These are phyloP conservation scores for Hemiscyllium ocellatum DNA, from an alignment of 2,113 vertebrate genomes.

Conservation along the genomic window DNA sequence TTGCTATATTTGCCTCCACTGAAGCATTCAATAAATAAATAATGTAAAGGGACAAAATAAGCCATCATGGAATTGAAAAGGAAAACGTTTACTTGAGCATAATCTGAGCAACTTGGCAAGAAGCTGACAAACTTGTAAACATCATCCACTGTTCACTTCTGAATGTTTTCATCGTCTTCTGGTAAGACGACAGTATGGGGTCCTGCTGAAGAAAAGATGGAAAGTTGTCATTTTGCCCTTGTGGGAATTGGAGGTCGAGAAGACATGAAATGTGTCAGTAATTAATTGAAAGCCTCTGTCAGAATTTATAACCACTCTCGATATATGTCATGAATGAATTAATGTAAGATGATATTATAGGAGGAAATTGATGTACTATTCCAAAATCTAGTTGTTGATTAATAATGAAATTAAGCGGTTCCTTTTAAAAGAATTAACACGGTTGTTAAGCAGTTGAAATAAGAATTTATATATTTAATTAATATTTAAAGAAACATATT, in stretches of 20 bases:
- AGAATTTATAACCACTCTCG: neutral
- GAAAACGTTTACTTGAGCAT: conserved; percentile 72
- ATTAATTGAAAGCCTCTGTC: neutral
- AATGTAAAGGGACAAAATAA: neutral
- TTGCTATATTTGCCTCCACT: neutral
- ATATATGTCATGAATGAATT: neutral
- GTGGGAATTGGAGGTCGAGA: neutral
- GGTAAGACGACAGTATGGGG: conserved; percentile 62
- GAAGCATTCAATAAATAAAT: neutral
- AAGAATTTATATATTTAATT: neutral
- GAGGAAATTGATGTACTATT: neutral
- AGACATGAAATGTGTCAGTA: neutral
- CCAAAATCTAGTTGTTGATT: neutral
- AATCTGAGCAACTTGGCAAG: conserved; percentile 82
- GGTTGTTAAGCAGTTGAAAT: neutral
- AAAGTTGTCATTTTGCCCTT: neutral
- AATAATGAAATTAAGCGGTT: neutral
- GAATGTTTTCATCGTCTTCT: conserved; percentile 73
- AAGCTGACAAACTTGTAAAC: conserved; percentile 76
- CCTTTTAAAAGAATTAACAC: too few species aligned
- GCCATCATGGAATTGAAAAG: neutral
- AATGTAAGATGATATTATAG: neutral
- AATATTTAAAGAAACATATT: neutral
- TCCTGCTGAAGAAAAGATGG: conserved; percentile 53
- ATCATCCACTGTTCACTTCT: conserved; percentile 84